Evolutionary conservation across 2,888 invertebrate genomes (phyloP).

Genomic region (Tanytarsus gracilentus): DNA sequence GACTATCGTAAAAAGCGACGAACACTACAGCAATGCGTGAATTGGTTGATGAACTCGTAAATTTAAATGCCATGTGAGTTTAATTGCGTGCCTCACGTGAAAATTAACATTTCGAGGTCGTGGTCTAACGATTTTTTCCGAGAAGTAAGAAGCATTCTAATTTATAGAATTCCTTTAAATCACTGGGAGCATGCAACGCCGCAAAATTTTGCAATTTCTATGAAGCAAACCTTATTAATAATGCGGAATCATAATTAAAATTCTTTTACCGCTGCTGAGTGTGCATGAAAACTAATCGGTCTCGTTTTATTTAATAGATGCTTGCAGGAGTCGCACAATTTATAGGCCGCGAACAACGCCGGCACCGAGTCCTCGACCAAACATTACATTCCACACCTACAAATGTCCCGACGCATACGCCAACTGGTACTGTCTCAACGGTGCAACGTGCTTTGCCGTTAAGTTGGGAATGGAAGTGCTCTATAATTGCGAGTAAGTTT

Average conservation of each 20-base stretch:
- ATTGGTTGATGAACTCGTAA: slow-evolving; percentile 14
- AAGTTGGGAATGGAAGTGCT: slow-evolving; percentile 86
- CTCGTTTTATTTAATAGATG: slow-evolving; percentile 32
- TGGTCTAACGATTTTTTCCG: slow-evolving; percentile 26
- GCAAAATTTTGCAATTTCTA: background rate
- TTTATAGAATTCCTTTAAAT: slow-evolving; percentile 25
- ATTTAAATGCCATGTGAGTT: slow-evolving; percentile 21
- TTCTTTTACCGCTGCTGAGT: too few species aligned
- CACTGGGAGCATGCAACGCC: slow-evolving; percentile 15
- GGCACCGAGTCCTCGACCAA: slow-evolving; percentile 69
- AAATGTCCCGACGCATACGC: slow-evolving; percentile 87
- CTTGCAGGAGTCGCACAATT: slow-evolving; percentile 49
- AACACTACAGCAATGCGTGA: slow-evolving; percentile 5
- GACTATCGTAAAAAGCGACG: background rate
- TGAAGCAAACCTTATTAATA: too few species aligned
- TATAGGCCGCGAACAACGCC: slow-evolving; percentile 58
- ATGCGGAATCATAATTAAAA: too few species aligned
- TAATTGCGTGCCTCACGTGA: slow-evolving; percentile 24
- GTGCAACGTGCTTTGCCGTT: slow-evolving; percentile 89
- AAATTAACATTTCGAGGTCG: slow-evolving; percentile 25
- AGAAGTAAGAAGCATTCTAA: slow-evolving; percentile 17
- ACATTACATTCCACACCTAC: slow-evolving; percentile 91
- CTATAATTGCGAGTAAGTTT: slow-evolving; percentile 75
- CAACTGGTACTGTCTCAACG: slow-evolving; percentile 91
- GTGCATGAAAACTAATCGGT: too few species aligned